phyloP scores from a whole-genome alignment of 2,888 invertebrate species.

The Hedya salicella region DNA sequence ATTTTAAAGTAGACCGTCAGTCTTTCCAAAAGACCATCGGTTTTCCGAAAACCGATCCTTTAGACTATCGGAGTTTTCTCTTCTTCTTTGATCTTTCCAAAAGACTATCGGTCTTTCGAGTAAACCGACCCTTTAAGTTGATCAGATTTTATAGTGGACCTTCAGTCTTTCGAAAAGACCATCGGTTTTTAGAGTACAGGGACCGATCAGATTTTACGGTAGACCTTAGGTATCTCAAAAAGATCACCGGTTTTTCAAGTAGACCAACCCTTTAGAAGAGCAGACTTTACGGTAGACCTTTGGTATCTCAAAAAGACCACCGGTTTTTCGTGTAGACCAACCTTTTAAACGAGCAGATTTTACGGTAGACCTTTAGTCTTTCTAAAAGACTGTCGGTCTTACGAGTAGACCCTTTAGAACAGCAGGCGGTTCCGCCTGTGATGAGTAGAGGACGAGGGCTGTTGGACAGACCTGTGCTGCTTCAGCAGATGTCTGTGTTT shows the following conservation, averaged over 20 bases:
- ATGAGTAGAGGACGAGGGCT: conserved; percentile 47
- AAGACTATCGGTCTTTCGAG: neutral
- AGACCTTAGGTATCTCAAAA: neutral
- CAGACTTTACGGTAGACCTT: too few relatives aligned
- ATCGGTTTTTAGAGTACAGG: too few relatives aligned
- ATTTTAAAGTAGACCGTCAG: neutral
- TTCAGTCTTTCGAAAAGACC: neutral
- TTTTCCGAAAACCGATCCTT: too few relatives aligned
- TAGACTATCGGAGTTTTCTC: too few relatives aligned
- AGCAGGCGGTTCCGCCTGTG: conserved; percentile 51
- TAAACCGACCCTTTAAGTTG: neutral
- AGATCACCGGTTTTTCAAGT: conserved; percentile 46
- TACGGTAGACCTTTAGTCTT: conserved; percentile 35
- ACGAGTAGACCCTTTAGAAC: conserved; percentile 47
- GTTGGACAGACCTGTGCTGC: conserved; percentile 84
- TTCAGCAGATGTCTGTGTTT: conserved; percentile 89
- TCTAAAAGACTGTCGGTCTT: conserved; percentile 45
- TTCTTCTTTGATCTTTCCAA: too few relatives aligned
- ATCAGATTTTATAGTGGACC: neutral
- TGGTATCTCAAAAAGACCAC: conserved; percentile 34
- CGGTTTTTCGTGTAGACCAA: conserved; percentile 47
- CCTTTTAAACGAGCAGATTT: too few relatives aligned
- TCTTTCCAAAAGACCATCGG: neutral
- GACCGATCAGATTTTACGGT: too few relatives aligned
- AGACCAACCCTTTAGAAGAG: conserved; percentile 41